These are phyloP conservation scores for Gymnopithys bicolor DNA, from an alignment of 2,797 vertebrate genomes.

Conservation along the genomic window DNA sequence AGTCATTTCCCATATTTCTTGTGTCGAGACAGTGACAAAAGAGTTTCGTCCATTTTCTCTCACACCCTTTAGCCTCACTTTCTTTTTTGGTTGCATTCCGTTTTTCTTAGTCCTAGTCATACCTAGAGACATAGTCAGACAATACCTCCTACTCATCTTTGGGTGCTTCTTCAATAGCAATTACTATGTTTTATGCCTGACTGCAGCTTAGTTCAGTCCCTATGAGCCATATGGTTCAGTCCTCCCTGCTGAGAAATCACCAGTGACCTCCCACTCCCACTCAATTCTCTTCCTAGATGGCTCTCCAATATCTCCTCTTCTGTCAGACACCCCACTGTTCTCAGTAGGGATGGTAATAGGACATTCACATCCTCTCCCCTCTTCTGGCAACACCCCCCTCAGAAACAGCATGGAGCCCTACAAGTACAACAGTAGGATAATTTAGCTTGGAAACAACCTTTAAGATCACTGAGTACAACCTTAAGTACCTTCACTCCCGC, in stretches of 20 bases:
- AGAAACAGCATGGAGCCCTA: background rate
- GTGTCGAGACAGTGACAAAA: background rate
- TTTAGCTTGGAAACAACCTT: background rate
- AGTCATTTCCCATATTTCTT: constrained; percentile 32
- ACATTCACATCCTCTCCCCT: background rate
- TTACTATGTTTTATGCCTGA: background rate
- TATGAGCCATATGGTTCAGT: background rate
- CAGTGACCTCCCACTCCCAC: background rate
- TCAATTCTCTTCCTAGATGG: background rate
- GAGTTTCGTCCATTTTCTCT: background rate
- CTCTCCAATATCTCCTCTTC: background rate
- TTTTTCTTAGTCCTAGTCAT: background rate
- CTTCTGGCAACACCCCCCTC: background rate
- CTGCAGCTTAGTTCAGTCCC: background rate
- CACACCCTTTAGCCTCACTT: background rate
- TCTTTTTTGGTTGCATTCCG: background rate
- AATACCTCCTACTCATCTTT: background rate
- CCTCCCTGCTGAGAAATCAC: background rate
- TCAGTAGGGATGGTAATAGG: background rate
- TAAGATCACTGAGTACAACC: background rate
- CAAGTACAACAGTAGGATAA: background rate
- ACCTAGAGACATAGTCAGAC: background rate
- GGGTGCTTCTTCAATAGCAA: background rate
- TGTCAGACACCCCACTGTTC: background rate
- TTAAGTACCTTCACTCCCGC: background rate